Percentiles rank a stretch among this genome's conserved stretches.
Conservation (phyloP, 92 coral and sea anemone species). For the Heteractis magnifica region DNA sequence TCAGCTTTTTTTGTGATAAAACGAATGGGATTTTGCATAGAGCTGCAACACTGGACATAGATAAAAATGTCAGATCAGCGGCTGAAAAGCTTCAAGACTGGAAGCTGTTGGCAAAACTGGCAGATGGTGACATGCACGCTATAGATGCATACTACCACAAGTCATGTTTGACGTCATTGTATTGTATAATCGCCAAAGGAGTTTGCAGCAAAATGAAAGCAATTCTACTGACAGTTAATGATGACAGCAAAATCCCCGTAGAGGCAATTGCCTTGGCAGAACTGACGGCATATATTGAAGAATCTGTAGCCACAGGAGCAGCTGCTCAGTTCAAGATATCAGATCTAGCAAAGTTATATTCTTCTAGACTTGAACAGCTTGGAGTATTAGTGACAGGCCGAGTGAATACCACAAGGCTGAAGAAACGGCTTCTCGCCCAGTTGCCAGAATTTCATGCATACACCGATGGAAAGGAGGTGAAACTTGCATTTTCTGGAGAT, state of each 20-base stretch:
- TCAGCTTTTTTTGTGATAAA: slow-evolving; percentile 23
- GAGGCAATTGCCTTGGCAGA: slow-evolving; percentile 34
- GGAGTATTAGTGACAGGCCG: slow-evolving; percentile 37
- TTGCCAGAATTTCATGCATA: slow-evolving; percentile 29
- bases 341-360: slow-evolving; percentile 32
- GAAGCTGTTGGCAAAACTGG: slow-evolving; percentile 43
- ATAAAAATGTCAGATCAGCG: slow-evolving; percentile 32
- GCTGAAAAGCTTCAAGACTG: slow-evolving; percentile 43
- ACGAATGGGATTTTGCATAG: slow-evolving; percentile 23
- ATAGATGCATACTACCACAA: slow-evolving; percentile 39
- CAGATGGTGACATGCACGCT: slow-evolving; percentile 42
- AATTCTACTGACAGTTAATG: not conserved
- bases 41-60: slow-evolving; percentile 40
- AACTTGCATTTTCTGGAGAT: slow-evolving; percentile 26
- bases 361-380: slow-evolving; percentile 35
- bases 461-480: slow-evolving; percentile 37
- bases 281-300: slow-evolving; percentile 10
- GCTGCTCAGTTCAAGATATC: slow-evolving; percentile 29
- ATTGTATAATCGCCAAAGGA: slow-evolving; percentile 36
- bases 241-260: slow-evolving; percentile 3
- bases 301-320: slow-evolving; percentile 29
- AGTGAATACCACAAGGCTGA: slow-evolving; percentile 38
- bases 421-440: slow-evolving; percentile 39
- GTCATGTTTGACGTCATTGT: slow-evolving; percentile 37
- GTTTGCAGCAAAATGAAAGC: not conserved